Conservation (phyloP, 2,113 vertebrate genomes). For the Eublepharis macularius region DNA sequence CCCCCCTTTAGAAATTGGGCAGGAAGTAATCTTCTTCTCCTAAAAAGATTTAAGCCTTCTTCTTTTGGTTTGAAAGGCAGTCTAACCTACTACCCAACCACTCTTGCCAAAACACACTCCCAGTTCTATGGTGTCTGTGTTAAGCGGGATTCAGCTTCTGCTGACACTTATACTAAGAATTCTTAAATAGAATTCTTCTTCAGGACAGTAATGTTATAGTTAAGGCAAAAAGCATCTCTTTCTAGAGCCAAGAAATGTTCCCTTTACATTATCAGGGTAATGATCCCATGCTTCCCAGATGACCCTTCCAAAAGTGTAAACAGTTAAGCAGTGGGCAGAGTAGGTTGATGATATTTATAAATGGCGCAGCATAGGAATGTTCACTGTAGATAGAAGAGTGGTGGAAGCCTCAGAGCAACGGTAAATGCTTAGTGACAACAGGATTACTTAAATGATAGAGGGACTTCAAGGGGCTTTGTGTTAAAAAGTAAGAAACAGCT, state of each 20-base stretch:
- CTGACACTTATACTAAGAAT: too few relatives aligned
- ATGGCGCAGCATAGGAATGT: background rate
- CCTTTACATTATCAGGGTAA: background rate
- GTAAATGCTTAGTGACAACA: background rate
- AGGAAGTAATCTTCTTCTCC: too few relatives aligned
- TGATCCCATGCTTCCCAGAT: background rate
- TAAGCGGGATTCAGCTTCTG: too few relatives aligned
- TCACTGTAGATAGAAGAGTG: background rate
- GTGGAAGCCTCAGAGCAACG: background rate
- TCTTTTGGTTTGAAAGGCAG: too few relatives aligned
- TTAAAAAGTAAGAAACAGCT: background rate
- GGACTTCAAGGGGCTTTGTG: background rate
- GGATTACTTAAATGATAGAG: background rate
- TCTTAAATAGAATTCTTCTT: too few relatives aligned
- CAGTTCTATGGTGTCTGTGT: too few relatives aligned
- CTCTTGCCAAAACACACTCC: too few relatives aligned
- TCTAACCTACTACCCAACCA: too few relatives aligned
- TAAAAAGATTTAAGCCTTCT: too few relatives aligned
- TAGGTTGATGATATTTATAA: background rate
- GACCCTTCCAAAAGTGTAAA: background rate
- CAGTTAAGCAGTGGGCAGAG: background rate
- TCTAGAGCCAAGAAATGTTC: background rate
- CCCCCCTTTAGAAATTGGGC: too few relatives aligned
- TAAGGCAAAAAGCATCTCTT: too few relatives aligned
- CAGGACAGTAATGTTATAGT: too few relatives aligned